A percentile compares a stretch with the other conserved stretches of the same genome.
phyloP scores from a whole-genome alignment of 2,797 vertebrate species.

The Anisognathus igniventris region DNA sequence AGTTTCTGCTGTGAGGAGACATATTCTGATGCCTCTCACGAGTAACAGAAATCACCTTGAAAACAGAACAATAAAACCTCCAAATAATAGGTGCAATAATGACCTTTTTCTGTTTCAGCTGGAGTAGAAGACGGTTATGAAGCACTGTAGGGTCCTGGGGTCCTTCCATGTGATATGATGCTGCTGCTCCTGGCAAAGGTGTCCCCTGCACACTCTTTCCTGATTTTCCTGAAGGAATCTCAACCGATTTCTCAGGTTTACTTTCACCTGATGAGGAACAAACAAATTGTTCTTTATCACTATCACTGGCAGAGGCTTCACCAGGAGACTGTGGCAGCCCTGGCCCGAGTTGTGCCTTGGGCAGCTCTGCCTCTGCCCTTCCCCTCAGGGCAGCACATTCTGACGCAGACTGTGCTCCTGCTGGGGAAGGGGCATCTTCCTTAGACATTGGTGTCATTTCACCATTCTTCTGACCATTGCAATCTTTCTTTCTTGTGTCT shows the following conservation, averaged over 20 bases:
- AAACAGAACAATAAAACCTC: not conserved
- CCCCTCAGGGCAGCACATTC: fast-evolving
- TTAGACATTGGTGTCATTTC: fast-evolving
- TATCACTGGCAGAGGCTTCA: slow-evolving; percentile 8
- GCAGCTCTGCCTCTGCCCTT: not conserved
- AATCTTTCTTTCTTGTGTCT: not conserved
- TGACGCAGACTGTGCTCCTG: fast-evolving
- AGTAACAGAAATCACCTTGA: not conserved
- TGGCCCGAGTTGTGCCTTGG: fast-evolving
- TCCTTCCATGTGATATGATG: not conserved
- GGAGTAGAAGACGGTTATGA: slow-evolving; percentile 71
- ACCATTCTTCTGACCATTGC: not conserved
- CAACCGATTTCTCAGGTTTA: not conserved
- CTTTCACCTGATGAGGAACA: slow-evolving; percentile 59
- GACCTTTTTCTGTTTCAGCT: slow-evolving; percentile 92
- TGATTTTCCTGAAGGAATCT: not conserved
- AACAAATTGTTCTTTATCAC: slow-evolving; percentile 65
- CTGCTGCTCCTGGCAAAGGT: slow-evolving; percentile 69
- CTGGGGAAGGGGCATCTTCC: not conserved
- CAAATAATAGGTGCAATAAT: not conserved
- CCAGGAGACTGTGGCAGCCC: not conserved
- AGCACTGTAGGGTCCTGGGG: slow-evolving; percentile 60
- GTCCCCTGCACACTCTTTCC: slow-evolving; percentile 64
- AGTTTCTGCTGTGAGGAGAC: not conserved
- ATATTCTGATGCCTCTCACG: not conserved